Evolutionary conservation across 2,888 invertebrate genomes (phyloP).

Genomic region (Ophioninae sp.): DNA sequence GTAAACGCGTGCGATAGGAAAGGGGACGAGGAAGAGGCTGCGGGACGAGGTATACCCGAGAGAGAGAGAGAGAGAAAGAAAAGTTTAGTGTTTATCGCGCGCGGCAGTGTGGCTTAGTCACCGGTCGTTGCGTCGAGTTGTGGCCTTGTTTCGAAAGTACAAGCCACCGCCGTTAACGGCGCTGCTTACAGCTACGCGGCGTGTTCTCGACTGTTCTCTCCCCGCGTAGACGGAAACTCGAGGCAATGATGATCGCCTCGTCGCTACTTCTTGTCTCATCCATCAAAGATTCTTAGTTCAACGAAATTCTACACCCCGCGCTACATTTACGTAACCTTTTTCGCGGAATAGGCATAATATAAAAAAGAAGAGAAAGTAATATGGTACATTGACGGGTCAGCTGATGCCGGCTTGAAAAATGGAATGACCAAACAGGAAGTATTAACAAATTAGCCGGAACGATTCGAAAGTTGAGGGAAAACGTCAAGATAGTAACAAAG

Average conservation of each 20-base stretch:
- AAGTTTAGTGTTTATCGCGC: constrained; percentile 43
- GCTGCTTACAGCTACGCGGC: constrained; percentile 30
- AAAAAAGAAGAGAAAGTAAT: no score
- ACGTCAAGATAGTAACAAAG: no score
- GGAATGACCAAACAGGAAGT: no score
- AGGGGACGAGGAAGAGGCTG: constrained; percentile 3
- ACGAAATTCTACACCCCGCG: no score
- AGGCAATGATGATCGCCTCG: neutral
- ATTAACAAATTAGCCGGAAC: no score
- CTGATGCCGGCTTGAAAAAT: no score
- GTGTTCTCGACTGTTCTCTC: constrained; percentile 32
- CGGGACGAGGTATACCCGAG: neutral
- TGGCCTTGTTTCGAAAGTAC: constrained; percentile 68
- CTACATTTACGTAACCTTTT: no score
- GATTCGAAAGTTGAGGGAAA: no score
- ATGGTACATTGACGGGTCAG: no score
- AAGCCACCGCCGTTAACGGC: constrained; percentile 57
- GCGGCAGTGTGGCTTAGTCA: constrained; percentile 64
- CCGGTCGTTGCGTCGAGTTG: constrained; percentile 68
- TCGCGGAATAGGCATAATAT: no score
- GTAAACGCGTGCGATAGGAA: constrained; percentile 4
- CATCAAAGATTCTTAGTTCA: no score
- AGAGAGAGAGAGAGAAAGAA: constrained; percentile 30
- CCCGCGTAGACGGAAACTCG: neutral
- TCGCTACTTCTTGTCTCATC: neutral